Conservation (phyloP, 2,888 invertebrate species). For the Acanthopleura granulata region DNA sequence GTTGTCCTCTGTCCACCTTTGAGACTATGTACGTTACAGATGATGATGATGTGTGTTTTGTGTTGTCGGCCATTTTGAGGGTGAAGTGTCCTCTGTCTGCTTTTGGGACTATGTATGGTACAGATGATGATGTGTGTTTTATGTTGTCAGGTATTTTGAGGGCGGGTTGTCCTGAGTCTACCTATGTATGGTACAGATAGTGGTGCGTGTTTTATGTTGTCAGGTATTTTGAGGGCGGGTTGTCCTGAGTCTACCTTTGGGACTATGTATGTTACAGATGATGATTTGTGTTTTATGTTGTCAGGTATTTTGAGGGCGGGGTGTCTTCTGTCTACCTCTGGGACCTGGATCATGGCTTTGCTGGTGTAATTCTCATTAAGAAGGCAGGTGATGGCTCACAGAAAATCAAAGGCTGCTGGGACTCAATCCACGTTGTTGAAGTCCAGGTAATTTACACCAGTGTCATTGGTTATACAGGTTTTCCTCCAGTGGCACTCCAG, state of each 20-base stretch:
- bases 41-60: no score
- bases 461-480: no score
- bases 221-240: conserved; percentile 98
- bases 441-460: conserved; percentile 78
- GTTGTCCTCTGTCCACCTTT: conserved; percentile 98
- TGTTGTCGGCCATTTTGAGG: no score
- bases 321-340: conserved; percentile 99
- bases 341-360: conserved; percentile 96
- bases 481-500: no score
- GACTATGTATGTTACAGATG: conserved; percentile 72
- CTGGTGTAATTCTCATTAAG: conserved; percentile 97
- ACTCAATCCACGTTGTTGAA: conserved; percentile 99
- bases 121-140: no score
- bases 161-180: conserved; percentile 99
- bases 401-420: conserved; percentile 99
- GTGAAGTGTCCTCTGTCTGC: no score
- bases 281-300: conserved; percentile 12
- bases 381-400: conserved; percentile 98
- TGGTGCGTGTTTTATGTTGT: no score
- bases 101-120: conserved; percentile 41
- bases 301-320: conserved; percentile 97
- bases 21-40: conserved; percentile 78
- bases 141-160: conserved; percentile 85
- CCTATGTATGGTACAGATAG: conserved; percentile 58
- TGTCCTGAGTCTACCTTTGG: conserved; percentile 99